Evolutionary conservation across 2,888 invertebrate genomes (phyloP), one percentile per base, ranked within the genome.

Genomic region (Dusona sp.): DNA sequence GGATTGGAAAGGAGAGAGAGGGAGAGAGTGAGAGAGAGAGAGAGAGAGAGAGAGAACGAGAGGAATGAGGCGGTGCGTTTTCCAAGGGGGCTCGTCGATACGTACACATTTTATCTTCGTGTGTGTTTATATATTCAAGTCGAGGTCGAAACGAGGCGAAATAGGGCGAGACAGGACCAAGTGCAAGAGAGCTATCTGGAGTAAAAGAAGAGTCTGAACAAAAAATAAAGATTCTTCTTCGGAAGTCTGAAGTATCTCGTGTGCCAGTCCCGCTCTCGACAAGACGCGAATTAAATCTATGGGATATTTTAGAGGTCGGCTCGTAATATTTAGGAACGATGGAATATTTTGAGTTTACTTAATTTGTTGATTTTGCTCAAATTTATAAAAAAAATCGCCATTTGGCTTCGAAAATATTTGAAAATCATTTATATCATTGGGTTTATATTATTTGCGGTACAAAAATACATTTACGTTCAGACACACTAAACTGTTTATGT

Each of bases 131-230:
- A 61, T 6, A 48, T 78, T 68, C 67, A 48, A 67, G 57, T 68
- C 72, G 80, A 83, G 80, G 48, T 79, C 81, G 84, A 81, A 75
- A 74, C 73, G 70, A 74, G n/a, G n/a, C n/a, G n/a, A n/a, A n/a
- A 81, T 45, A 61, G 48, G 68, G 42, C 54, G 77, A 72, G 83
- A 78, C 61, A 57, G 57, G 78, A 54, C 38, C 38, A 78, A 83
- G 68, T 48, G 73, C 61, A 51, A 42, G 77, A n/a, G 45, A 48
- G 33, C 61, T 33, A 73, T 65, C 79, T 51, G 22, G 84, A 68
- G 72, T 51, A 54, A 70, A 74, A 65, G 68, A 67, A 75, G 73
- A 73, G 54, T 48, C 79, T 61, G 29, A 33, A 64, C 54, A 64
- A 70, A 72, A n/a, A 83, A 77, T 73, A 77, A 73, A 72, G 57